Conservation (phyloP, 2,888 invertebrate species). For the Andrena bucephala region DNA sequence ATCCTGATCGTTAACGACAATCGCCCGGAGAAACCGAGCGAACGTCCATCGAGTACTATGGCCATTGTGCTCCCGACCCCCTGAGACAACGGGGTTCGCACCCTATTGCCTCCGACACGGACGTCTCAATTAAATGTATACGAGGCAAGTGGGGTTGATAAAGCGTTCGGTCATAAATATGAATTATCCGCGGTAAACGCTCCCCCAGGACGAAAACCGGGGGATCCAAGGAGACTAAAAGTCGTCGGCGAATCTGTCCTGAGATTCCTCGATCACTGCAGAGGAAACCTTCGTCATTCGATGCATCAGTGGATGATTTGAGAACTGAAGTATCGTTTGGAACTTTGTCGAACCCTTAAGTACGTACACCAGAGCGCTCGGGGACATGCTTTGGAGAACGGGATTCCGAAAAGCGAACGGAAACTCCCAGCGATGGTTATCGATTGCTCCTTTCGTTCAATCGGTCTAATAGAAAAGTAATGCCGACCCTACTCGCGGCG, state of each 20-base stretch:
- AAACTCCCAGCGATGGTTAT: slow-evolving; percentile 31
- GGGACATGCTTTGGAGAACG: background rate
- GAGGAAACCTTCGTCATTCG: background rate
- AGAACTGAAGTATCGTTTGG: background rate
- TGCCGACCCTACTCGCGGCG: slow-evolving; percentile 70
- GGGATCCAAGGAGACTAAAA: slow-evolving; percentile 47
- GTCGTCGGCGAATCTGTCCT: slow-evolving; percentile 46
- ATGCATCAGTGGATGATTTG: slow-evolving; percentile 3
- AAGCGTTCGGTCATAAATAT: slow-evolving; percentile 84
- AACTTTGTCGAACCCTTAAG: background rate
- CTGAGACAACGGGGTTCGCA: slow-evolving; percentile 79
- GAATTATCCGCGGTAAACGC: slow-evolving; percentile 84
- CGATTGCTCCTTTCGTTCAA: slow-evolving; percentile 73
- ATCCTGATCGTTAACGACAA: slow-evolving; percentile 67
- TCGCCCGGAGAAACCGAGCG: slow-evolving; percentile 54
- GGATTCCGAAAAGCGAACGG: background rate
- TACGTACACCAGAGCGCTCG: background rate
- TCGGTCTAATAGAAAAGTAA: slow-evolving; percentile 82
- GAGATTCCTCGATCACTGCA: slow-evolving; percentile 35
- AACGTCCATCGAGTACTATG: slow-evolving; percentile 51
- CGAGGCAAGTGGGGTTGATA: slow-evolving; percentile 84
- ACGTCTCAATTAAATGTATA: slow-evolving; percentile 85
- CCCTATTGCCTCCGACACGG: slow-evolving; percentile 84
- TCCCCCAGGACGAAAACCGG: slow-evolving; percentile 75
- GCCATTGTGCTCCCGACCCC: slow-evolving; percentile 67